phyloP scores from a whole-genome alignment of 2,113 vertebrate species.

The Carassius gibelio region DNA sequence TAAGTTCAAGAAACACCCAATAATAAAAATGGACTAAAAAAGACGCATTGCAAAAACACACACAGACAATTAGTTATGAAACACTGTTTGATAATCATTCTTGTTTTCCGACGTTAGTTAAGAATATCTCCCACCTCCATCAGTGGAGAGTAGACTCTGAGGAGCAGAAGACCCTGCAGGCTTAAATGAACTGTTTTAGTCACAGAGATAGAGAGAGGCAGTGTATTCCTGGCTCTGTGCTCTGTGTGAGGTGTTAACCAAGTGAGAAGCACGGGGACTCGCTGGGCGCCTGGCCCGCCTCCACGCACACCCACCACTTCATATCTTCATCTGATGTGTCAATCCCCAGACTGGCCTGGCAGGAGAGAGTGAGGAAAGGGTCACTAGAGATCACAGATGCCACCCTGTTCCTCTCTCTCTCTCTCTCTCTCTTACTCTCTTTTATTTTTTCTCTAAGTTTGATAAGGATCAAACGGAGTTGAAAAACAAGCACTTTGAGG shows the following conservation, averaged over 20 bases:
- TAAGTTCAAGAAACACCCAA: neutral
- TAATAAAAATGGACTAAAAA: neutral
- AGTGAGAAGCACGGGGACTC: conserved; percentile 58
- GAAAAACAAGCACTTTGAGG: conserved; percentile 9
- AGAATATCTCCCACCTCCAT: conserved; percentile 43
- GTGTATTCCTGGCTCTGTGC: conserved; percentile 50
- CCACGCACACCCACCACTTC: conserved; percentile 59
- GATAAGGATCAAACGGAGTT: neutral
- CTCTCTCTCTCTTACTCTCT: neutral
- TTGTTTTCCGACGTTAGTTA: conserved; percentile 31
- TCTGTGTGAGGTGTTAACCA: conserved; percentile 59
- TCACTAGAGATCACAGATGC: conserved; percentile 64
- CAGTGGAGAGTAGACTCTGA: neutral
- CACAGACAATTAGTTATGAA: neutral
- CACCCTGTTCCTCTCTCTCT: conserved; percentile 42
- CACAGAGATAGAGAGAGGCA: conserved; percentile 35
- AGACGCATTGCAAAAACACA: neutral
- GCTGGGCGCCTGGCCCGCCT: conserved; percentile 54
- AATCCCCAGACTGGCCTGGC: conserved; percentile 59
- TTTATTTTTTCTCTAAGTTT: conserved; percentile 40
- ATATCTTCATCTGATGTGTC: conserved; percentile 64
- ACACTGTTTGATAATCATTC: neutral
- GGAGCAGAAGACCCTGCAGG: conserved; percentile 49
- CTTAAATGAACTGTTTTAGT: conserved; percentile 42
- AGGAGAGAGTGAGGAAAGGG: conserved; percentile 55